Base-by-base conservation (phyloP, 2,888 invertebrate genomes). In the Polylopha cassiicola region DNA sequence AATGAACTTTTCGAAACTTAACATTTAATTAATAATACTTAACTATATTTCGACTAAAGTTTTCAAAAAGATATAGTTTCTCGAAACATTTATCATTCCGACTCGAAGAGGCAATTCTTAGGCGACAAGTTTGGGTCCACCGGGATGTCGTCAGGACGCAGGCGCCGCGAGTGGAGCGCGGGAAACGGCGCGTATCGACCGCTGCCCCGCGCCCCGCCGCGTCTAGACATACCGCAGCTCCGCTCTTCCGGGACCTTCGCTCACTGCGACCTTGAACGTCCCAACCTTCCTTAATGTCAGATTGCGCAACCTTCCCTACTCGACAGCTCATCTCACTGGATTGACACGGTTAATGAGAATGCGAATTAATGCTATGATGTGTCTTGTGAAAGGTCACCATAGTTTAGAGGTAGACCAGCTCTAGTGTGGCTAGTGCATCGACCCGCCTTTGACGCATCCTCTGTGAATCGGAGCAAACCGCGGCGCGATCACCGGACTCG, bases 181-280 rank as follows among this genome's bases (percentile, higher is more conserved):
- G 82, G 84, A 85, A 84, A 81, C 79, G 74, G 80, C 75, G 71
- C 65, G 73, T 82, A 85, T 85, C 84, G 85, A 84, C 77, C 84
- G 72, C 53, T 61, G 55, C 65, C 43, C 69, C 72, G 61, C 70
- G 59, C 53, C 69, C 73, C 72, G 51, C 73, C 63, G 61, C 75
- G 85, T 82, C 84, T 85, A 85, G 82, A 82, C 85, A 79, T 76
- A 73, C 78, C 76, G 74, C 67, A 65, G 65, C 73, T 65, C 69
- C 58, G 71, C 64, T 77, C 74, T 84, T 82, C 82, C 84, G 84
- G 82, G 80, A 81, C 84, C 82, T 78, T 78, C 71, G 76, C 66
- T 70, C 69, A 70, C 60, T 52, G 68, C 77, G 84, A 85, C 84
- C 84, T 85, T 85, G 84, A 85, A 84, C 79, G 75, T 67, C 66